Evolutionary conservation across 2,113 vertebrate species (phyloP).

Genomic region (Cariama cristata): DNA sequence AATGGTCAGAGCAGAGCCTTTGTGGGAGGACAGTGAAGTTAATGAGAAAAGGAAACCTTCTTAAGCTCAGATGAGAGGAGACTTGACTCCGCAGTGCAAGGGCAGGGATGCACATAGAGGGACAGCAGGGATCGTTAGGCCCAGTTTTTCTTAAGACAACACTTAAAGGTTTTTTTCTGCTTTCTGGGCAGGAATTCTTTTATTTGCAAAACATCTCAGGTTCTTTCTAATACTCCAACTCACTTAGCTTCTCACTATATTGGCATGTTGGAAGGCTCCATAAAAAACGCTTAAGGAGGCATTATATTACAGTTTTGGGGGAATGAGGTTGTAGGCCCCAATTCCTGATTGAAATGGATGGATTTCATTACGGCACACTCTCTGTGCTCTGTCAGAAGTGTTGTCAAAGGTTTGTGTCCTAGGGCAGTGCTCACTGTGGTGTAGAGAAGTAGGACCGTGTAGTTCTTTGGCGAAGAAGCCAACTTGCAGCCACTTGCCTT

Average conservation of each 20-base stretch:
- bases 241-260: background rate
- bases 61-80: background rate
- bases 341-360: background rate
- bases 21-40: background rate
- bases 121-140: background rate
- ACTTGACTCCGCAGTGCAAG: background rate
- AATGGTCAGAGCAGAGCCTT: background rate
- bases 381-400: background rate
- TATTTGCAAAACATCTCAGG: background rate
- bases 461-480: background rate
- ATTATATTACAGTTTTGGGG: background rate
- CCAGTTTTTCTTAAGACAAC: background rate
- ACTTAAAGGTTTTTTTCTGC: background rate
- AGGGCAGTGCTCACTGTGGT: background rate
- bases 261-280: background rate
- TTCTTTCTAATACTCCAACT: background rate
- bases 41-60: background rate
- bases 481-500: background rate
- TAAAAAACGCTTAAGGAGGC: background rate
- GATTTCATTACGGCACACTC: background rate
- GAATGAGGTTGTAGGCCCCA: background rate
- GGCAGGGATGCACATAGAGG: background rate
- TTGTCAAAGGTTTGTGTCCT: background rate
- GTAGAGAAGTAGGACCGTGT: background rate
- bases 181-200: background rate